A percentile compares a stretch with the other conserved stretches of the same genome.
Evolutionary conservation across 2,113 vertebrate genomes (phyloP).

Genomic region (Clarias batrachus): DNA sequence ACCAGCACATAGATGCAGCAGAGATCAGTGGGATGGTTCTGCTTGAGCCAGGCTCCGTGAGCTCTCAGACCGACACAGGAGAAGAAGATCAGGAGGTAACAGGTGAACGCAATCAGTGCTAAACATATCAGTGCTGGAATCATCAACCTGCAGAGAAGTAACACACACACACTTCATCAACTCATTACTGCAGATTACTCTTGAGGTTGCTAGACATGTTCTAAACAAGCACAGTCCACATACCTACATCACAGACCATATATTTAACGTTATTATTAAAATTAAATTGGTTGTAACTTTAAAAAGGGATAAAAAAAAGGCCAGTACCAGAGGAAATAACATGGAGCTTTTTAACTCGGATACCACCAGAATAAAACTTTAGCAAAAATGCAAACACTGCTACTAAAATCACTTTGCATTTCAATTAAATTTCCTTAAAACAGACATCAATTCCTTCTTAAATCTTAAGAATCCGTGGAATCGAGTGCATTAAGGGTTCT

Average conservation of each 20-base stretch:
- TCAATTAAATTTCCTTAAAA: no score
- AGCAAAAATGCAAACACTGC: background rate
- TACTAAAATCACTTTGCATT: background rate
- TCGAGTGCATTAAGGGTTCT: background rate
- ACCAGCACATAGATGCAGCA: conserved; percentile 77
- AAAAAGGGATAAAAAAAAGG: no score
- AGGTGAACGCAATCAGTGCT: conserved; percentile 67
- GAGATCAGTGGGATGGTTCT: conserved; percentile 72
- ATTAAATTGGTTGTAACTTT: no score
- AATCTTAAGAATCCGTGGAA: background rate
- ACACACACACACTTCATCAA: background rate
- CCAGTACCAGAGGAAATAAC: background rate
- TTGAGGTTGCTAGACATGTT: background rate
- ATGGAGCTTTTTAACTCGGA: no score
- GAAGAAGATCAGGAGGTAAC: conserved; percentile 67
- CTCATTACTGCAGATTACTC: background rate
- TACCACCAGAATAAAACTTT: no score
- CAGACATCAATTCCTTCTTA: background rate
- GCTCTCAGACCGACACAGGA: conserved; percentile 69
- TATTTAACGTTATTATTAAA: no score
- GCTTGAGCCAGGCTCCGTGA: conserved; percentile 71
- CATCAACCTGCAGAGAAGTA: conserved; percentile 64
- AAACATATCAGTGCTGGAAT: conserved; percentile 74
- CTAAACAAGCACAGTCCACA: background rate
- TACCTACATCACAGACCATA: background rate